Conservation (phyloP, 53 echinoderm and acorn worm genomes). For the Arbacia lixula region DNA sequence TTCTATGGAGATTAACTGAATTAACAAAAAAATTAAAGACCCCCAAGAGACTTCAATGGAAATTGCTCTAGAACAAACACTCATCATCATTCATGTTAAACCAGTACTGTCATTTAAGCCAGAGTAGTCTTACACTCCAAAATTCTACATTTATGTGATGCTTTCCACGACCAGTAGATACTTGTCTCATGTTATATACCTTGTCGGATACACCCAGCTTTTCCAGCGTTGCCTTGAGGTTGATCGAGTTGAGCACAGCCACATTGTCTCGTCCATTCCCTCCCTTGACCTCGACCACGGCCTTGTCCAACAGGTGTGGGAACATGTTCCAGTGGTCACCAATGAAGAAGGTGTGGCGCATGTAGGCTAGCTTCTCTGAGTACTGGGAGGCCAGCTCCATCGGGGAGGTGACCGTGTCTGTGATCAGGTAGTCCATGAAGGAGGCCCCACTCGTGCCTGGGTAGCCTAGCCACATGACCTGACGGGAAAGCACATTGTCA, state of each 20-base stretch:
- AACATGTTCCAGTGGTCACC: constrained; percentile 99
- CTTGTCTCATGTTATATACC: too few relatives aligned
- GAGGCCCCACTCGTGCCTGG: constrained; percentile 98
- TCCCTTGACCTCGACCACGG: constrained; percentile 76
- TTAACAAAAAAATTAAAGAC: too few relatives aligned
- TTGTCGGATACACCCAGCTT: constrained; percentile 68
- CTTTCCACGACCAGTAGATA: too few relatives aligned
- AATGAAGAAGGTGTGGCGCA: constrained; percentile 97
- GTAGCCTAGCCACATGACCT: constrained; percentile 99
- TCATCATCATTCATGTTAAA: too few relatives aligned
- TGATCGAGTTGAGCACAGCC: constrained; percentile 82
- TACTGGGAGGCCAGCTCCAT: constrained; percentile 88
- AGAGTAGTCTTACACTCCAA: too few relatives aligned
- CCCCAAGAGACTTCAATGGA: too few relatives aligned
- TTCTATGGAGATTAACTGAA: too few relatives aligned
- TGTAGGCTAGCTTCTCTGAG: constrained; percentile 96
- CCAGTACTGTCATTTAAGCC: too few relatives aligned
- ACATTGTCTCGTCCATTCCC: constrained; percentile 81
- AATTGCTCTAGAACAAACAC: too few relatives aligned
- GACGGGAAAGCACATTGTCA: background rate
- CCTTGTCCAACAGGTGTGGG: constrained; percentile 92
- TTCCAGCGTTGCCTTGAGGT: constrained; percentile 81
- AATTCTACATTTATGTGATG: too few relatives aligned
- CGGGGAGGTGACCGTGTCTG: constrained; percentile 87
- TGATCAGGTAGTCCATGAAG: constrained; percentile 99